phyloP scores from a whole-genome alignment of 2,113 vertebrate genomes.

The Mobula hypostoma region DNA sequence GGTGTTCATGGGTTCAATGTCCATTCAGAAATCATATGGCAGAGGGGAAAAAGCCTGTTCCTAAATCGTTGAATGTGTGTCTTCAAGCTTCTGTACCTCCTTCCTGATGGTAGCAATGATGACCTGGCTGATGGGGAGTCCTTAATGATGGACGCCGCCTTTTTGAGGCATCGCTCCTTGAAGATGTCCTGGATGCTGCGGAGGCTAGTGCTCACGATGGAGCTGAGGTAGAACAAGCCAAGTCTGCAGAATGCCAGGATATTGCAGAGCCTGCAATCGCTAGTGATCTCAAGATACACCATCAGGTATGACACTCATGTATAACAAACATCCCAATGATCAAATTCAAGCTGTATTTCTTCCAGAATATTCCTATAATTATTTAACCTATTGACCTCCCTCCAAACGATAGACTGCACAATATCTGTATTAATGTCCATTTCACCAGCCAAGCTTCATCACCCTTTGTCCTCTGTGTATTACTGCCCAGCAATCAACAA shows the following conservation, averaged over 20 bases:
- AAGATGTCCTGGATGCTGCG: too few relatives aligned
- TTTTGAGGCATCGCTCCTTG: too few relatives aligned
- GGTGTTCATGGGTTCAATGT: too few relatives aligned
- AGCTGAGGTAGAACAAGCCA: background rate
- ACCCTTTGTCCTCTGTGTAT: slow-evolving; percentile 63
- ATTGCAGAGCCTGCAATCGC: too few relatives aligned
- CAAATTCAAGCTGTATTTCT: background rate
- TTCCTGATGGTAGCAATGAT: too few relatives aligned
- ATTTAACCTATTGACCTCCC: slow-evolving; percentile 67
- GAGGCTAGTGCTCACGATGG: too few relatives aligned
- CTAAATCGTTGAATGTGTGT: too few relatives aligned
- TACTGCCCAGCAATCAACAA: slow-evolving; percentile 56
- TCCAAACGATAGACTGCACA: slow-evolving; percentile 64
- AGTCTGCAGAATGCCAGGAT: background rate
- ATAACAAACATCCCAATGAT: background rate
- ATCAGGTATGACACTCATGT: background rate
- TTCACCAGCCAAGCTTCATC: slow-evolving; percentile 50
- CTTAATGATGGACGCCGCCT: too few relatives aligned
- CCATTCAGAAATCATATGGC: too few relatives aligned
- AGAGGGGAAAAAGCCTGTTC: too few relatives aligned
- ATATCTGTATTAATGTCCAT: slow-evolving; percentile 59
- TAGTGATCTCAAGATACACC: background rate
- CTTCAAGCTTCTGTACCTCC: too few relatives aligned
- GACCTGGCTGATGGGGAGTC: too few relatives aligned
- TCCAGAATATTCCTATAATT: background rate